Base-by-base conservation (phyloP, 2,113 vertebrate genomes). In the Amblyornis subalaris region DNA sequence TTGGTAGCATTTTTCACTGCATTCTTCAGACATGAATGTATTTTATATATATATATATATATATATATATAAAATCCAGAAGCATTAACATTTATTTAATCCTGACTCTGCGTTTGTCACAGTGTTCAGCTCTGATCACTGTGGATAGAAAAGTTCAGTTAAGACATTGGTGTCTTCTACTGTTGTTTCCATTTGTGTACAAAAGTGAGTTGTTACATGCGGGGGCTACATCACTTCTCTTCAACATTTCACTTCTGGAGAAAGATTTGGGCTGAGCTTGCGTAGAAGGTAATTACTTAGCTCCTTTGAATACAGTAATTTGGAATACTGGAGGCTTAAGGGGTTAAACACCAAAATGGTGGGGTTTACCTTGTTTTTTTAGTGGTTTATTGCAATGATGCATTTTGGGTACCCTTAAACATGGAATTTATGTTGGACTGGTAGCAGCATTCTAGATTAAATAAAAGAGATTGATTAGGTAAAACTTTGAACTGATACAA, bases 1-100 rank as follows among this genome's bases (percentile, higher is more conserved):
- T 58, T 33, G 35, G 23, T 64, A 76, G 42, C 14, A 16, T 33
- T 91, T 74, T 93, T 71, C 20, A 75, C 25, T 54, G 29, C 5
- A 1, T 89, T 69, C 26, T 54, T 84, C 44, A 64, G 25, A 26
- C 6, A 7, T 31, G 18, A 25, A 31, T 71, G 3, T 55, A 22
- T 62, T 77, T 69, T 73, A 21, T 48, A 5, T 22, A 11, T 54
- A 4, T 24, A 50, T 26, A 14, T 8, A 15, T 50, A 21, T 48
- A 5, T 22, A 11, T 54, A 4, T 24, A 50, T 26, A 14, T 8
- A 15, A 26, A 53, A 29, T 6, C 3, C 15, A 33, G 33, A 85
- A 75, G 36, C 36, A 38, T 38, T 38, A 38, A 28, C 4, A 4
- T 42, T 3, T 1, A 4, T 42, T 3, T 1, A 50, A 0, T 76